phyloP scores from a whole-genome alignment of 2,888 invertebrate genomes.

The Dynastes maya region DNA sequence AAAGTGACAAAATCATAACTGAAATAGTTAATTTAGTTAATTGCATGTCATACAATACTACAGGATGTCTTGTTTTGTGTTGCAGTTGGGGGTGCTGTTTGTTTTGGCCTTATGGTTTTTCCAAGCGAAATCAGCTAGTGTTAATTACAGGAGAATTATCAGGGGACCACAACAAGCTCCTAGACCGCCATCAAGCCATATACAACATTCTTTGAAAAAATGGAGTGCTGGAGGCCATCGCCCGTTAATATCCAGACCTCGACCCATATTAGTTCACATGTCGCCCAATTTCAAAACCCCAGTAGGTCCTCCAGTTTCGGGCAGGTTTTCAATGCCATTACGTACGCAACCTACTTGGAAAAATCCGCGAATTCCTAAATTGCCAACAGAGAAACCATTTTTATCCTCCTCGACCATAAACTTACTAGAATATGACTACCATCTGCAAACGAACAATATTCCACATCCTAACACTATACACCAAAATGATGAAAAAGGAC shows the following conservation, averaged over 20 bases:
- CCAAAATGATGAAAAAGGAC: slow-evolving; percentile 75
- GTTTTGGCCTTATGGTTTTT: slow-evolving; percentile 46
- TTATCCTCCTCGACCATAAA: slow-evolving; percentile 62
- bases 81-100: slow-evolving; percentile 46
- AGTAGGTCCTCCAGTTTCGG: slow-evolving; percentile 54
- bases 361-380: slow-evolving; percentile 55
- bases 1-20: neutral
- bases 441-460: slow-evolving; percentile 66
- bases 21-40: neutral
- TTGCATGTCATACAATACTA: neutral
- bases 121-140: slow-evolving; percentile 31
- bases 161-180: slow-evolving; percentile 66
- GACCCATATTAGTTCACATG: slow-evolving; percentile 61
- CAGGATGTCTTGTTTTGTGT: neutral
- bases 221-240: slow-evolving; percentile 57
- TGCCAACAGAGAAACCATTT: slow-evolving; percentile 57
- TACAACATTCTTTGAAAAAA: slow-evolving; percentile 51
- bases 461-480: slow-evolving; percentile 67
- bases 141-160: slow-evolving; percentile 45
- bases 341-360: slow-evolving; percentile 58
- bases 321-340: slow-evolving; percentile 55
- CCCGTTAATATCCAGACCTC: slow-evolving; percentile 51
- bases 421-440: slow-evolving; percentile 65
- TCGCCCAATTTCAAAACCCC: slow-evolving; percentile 58
- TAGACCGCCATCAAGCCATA: slow-evolving; percentile 59